Evolutionary conservation across 2,888 invertebrate genomes (phyloP).

Genomic region (Dynastes tityus): DNA sequence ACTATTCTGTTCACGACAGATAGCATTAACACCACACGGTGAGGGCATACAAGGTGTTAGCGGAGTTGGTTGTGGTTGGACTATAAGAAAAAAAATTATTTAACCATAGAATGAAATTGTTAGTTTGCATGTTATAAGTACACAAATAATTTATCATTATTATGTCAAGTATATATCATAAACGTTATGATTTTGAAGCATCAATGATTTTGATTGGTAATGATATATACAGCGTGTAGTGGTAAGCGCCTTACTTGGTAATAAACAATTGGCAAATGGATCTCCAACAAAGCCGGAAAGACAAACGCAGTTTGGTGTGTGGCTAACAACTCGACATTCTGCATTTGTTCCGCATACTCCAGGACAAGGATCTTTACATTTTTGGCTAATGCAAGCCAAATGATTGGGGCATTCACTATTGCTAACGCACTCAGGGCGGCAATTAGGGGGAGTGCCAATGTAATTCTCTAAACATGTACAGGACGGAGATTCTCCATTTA

Average conservation of each 20-base stretch:
- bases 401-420: constrained; percentile 82
- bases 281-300: constrained; percentile 74
- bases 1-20: constrained; percentile 79
- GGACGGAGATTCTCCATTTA: constrained; percentile 72
- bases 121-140: background rate
- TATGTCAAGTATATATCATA: background rate
- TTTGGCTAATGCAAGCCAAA: constrained; percentile 82
- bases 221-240: no score
- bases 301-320: constrained; percentile 81
- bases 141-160: background rate
- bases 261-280: constrained; percentile 79
- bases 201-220: background rate
- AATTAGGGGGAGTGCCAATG: constrained; percentile 80
- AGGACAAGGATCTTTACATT: constrained; percentile 84
- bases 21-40: constrained; percentile 81
- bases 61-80: constrained; percentile 58
- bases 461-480: constrained; percentile 78
- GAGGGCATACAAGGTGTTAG: constrained; percentile 68
- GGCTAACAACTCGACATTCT: constrained; percentile 81
- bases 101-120: background rate
- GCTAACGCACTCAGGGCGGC: constrained; percentile 82
- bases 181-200: background rate
- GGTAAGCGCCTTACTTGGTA: constrained; percentile 44
- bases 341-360: constrained; percentile 84
- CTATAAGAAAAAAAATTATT: constrained; percentile 28